phyloP scores from a whole-genome alignment of 2,113 vertebrate genomes.

The Prionailurus viverrinus region DNA sequence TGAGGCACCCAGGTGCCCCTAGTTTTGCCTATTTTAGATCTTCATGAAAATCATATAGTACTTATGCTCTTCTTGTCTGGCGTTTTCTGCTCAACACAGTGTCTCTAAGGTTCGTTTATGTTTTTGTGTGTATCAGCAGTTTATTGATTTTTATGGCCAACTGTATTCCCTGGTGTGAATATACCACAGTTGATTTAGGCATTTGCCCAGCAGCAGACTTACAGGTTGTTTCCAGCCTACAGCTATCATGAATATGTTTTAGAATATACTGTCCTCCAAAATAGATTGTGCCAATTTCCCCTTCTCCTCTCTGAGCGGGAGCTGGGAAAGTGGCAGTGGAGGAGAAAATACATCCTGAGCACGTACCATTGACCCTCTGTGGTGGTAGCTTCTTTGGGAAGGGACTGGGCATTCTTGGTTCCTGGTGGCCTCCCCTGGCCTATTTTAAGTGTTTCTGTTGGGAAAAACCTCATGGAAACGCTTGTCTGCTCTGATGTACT shows the following conservation, averaged over 20 bases:
- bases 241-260: background rate
- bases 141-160: background rate
- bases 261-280: background rate
- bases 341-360: background rate
- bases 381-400: constrained; percentile 28
- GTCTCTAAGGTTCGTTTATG: background rate
- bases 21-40: background rate
- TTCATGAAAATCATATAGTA: background rate
- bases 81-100: background rate
- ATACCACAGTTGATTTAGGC: background rate
- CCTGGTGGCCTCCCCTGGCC: background rate
- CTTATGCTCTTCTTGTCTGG: background rate
- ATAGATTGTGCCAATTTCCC: background rate
- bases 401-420: background rate
- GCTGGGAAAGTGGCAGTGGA: background rate
- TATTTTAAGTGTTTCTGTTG: constrained; percentile 36
- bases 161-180: background rate
- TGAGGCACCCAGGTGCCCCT: background rate
- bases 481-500: background rate
- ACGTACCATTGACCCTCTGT: background rate
- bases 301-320: background rate
- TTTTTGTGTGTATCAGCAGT: background rate
- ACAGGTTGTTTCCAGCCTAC: background rate
- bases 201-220: background rate
- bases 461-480: background rate